These are phyloP conservation scores for Trissoscelio sp. DNA, from an alignment of 2,888 invertebrate species.

Conservation along the genomic window DNA sequence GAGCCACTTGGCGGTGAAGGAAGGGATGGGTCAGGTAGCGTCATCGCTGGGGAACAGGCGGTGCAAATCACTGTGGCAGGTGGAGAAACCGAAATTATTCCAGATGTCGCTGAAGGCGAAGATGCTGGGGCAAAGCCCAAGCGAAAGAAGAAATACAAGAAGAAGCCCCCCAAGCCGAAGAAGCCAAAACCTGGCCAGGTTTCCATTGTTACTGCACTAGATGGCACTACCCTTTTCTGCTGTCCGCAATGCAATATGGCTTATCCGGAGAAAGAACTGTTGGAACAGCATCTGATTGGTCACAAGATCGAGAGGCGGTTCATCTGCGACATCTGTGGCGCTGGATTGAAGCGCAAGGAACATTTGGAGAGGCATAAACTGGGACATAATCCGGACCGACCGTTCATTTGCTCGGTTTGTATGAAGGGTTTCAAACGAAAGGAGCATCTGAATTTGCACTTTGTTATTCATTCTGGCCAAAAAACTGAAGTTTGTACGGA, in stretches of 20 bases:
- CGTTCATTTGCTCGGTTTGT: constrained; percentile 94
- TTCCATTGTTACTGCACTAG: constrained; percentile 90
- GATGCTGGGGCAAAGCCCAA: constrained; percentile 84
- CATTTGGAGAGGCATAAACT: constrained; percentile 94
- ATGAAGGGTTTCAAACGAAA: constrained; percentile 94
- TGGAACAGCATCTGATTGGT: constrained; percentile 93
- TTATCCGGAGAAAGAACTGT: constrained; percentile 92
- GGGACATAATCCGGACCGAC: constrained; percentile 94
- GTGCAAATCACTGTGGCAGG: constrained; percentile 82
- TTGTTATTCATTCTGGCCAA: constrained; percentile 95
- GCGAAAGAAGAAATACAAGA: constrained; percentile 91
- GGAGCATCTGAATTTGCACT: constrained; percentile 94
- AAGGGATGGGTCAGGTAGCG: constrained; percentile 79
- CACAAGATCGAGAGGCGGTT: constrained; percentile 93
- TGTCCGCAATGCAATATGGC: constrained; percentile 96
- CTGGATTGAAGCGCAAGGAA: constrained; percentile 94
- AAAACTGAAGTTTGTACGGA: constrained; percentile 94
- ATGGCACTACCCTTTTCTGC: constrained; percentile 93
- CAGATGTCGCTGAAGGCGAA: constrained; percentile 72
- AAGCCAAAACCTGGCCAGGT: constrained; percentile 94
- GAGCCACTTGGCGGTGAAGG: constrained; percentile 83
- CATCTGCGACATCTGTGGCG: constrained; percentile 95
- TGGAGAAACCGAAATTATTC: constrained; percentile 79
- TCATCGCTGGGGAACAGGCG: constrained; percentile 82
- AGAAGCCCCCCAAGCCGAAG: constrained; percentile 90